phyloP scores from a whole-genome alignment of 2,888 invertebrate species.

The Loripinus fragilis region DNA sequence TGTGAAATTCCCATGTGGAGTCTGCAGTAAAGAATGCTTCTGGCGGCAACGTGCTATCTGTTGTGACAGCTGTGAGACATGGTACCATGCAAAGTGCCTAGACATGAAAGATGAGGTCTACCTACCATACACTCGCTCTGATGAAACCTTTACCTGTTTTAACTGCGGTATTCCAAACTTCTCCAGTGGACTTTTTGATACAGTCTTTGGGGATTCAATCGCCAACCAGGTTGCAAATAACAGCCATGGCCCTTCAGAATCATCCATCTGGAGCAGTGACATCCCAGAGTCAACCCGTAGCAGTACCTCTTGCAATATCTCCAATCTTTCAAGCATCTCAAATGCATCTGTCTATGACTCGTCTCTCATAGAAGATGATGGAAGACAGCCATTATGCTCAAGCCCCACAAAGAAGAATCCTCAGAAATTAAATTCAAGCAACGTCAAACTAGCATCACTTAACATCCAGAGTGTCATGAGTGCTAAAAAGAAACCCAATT shows the following conservation, averaged over 20 bases:
- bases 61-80: conserved; percentile 27
- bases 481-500: too few species aligned
- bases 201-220: neutral
- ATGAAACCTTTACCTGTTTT: neutral
- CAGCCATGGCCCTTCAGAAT: neutral
- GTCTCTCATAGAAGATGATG: neutral
- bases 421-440: neutral
- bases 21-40: conserved; percentile 20
- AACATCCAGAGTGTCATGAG: too few species aligned
- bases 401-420: neutral
- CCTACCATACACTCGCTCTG: neutral
- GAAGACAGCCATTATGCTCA: neutral
- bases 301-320: too few species aligned
- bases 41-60: conserved; percentile 26
- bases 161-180: conserved; percentile 14
- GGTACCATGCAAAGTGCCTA: conserved; percentile 26
- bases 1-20: conserved; percentile 18
- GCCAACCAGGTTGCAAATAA: neutral
- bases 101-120: conserved; percentile 22
- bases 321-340: neutral
- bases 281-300: too few species aligned
- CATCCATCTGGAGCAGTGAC: neutral
- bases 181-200: conserved; percentile 12
- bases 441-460: too few species aligned
- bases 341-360: neutral